These are phyloP conservation scores for Peribatodes rhomboidaria DNA, from an alignment of 2,888 invertebrate species.

Conservation along the genomic window DNA sequence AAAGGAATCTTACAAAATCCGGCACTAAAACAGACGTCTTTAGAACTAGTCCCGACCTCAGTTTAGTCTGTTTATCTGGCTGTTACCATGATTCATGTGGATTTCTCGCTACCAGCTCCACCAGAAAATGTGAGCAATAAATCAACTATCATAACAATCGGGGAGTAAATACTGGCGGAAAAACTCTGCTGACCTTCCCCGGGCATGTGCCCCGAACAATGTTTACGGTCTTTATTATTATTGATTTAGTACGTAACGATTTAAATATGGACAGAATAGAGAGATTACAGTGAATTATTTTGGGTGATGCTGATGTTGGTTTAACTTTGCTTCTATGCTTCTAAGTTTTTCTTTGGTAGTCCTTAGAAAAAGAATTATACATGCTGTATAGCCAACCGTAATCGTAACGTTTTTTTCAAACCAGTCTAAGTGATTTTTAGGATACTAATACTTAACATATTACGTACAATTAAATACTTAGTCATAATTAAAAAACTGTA, in stretches of 20 bases:
- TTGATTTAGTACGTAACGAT: slow-evolving; percentile 31
- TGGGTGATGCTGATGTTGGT: slow-evolving; percentile 4
- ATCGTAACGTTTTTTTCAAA: too few relatives aligned
- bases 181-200: slow-evolving; percentile 59
- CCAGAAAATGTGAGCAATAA: slow-evolving; percentile 72
- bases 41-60: slow-evolving; percentile 58
- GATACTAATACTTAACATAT: too few relatives aligned
- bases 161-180: slow-evolving; percentile 63
- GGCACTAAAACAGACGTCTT: slow-evolving; percentile 50
- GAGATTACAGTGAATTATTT: slow-evolving; percentile 26
- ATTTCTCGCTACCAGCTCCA: slow-evolving; percentile 61
- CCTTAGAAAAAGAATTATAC: not conserved
- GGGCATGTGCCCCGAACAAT: slow-evolving; percentile 49
- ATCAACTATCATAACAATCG: slow-evolving; percentile 76
- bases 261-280: slow-evolving; percentile 17
- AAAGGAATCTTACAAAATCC: slow-evolving; percentile 32
- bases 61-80: slow-evolving; percentile 63
- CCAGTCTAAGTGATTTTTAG: too few relatives aligned
- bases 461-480: too few relatives aligned
- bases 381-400: too few relatives aligned
- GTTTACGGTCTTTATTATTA: slow-evolving; percentile 40
- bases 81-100: slow-evolving; percentile 72
- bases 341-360: too few relatives aligned
- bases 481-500: too few relatives aligned
- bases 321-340: slow-evolving; percentile 11